A percentile compares a stretch with the other conserved stretches of the same genome.
Evolutionary conservation across 2,888 invertebrate species (phyloP).

Genomic region (Phalera bucephala): DNA sequence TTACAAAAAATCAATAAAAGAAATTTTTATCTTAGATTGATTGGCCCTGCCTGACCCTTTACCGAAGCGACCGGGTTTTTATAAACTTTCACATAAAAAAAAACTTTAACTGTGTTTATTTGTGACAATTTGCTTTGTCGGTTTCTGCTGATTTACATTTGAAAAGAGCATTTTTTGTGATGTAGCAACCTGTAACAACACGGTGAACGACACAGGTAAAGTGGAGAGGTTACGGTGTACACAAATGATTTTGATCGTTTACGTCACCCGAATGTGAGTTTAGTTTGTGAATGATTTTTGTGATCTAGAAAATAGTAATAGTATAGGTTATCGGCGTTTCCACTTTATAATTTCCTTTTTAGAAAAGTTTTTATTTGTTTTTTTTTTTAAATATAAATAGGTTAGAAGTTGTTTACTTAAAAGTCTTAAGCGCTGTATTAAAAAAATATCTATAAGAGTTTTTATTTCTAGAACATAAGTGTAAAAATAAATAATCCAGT

Average conservation of each 20-base stretch:
- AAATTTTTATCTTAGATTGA: constrained; percentile 79
- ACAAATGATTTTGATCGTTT: constrained; percentile 52
- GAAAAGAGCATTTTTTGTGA: constrained; percentile 67
- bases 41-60: constrained; percentile 78
- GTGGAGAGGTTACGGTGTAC: constrained; percentile 41
- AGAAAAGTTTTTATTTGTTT: no score
- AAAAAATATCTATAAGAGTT: no score
- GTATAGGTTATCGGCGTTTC: no score
- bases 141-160: constrained; percentile 80
- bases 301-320: no score
- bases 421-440: no score
- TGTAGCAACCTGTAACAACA: constrained; percentile 75
- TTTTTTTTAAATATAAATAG: no score
- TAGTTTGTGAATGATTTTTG: no score
- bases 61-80: constrained; percentile 70
- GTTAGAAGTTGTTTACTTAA: no score
- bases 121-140: constrained; percentile 84
- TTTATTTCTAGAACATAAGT: no score
- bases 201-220: constrained; percentile 78
- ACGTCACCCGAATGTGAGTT: no score
- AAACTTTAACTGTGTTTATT: constrained; percentile 80
- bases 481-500: no score
- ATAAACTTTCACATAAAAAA: constrained; percentile 71
- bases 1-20: constrained; percentile 68
- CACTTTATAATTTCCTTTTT: no score